phyloP scores from a whole-genome alignment of 2,113 vertebrate species.

The Ifrita kowaldi region DNA sequence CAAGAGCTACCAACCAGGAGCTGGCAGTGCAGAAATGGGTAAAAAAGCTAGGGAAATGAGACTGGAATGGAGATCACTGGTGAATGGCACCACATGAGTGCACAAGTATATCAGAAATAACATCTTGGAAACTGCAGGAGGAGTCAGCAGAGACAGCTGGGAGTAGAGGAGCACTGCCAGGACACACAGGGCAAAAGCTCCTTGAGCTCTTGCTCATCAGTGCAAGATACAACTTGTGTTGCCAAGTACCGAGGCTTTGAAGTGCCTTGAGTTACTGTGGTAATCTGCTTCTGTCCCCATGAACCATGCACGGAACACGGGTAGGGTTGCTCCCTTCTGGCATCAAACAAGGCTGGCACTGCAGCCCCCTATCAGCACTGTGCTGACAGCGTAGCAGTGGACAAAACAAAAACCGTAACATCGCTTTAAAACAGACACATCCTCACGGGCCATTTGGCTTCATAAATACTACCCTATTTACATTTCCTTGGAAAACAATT shows the following conservation, averaged over 20 bases:
- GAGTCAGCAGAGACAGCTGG: background rate
- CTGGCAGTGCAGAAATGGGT: background rate
- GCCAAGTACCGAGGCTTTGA: background rate
- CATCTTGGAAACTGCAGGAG: background rate
- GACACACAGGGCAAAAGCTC: background rate
- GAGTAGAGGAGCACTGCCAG: background rate
- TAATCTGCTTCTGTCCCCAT: background rate
- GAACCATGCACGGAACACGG: rapidly evolving
- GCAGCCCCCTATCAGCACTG: background rate
- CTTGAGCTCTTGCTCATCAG: background rate
- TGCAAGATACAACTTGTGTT: background rate
- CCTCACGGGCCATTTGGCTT: background rate
- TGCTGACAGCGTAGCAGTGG: no score
- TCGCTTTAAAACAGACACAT: background rate
- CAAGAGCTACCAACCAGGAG: background rate
- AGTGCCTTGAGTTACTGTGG: background rate
- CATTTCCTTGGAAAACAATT: background rate
- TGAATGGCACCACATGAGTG: background rate
- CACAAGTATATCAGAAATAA: background rate
- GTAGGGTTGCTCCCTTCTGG: background rate
- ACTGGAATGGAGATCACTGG: background rate
- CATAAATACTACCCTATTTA: background rate
- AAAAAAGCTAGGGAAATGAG: background rate
- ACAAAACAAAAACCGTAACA: rapidly evolving
- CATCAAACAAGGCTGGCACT: rapidly evolving